Base-by-base conservation (phyloP, 2,113 vertebrate species). In the Agelaius phoeniceus region DNA sequence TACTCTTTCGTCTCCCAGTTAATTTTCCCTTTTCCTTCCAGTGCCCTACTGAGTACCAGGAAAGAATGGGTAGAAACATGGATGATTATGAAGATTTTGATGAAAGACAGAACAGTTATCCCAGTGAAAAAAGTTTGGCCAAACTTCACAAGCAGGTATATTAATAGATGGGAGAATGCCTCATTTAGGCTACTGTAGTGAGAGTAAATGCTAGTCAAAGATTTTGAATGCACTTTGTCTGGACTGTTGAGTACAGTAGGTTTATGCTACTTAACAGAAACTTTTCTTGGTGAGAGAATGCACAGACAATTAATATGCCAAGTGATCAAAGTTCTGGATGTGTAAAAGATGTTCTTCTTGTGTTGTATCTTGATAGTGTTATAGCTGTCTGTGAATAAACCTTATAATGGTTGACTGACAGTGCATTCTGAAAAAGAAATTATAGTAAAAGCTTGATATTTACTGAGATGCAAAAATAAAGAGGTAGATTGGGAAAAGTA, bases 61-160 rank as follows among this genome's bases (percentile, higher is more conserved):
- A 99, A 95, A 98, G 98, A 97, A 98, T 99, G 98, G 98, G 97
- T 54, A 98, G 98, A 72, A 98, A 98, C 78, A 98, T 98, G 98
- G 98, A 99, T 67, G 98, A 98, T 84, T 99, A 99, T 90, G 99
- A 99, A 98, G 99, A 99, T 97, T 99, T 99, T 98, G 99, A 99
- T 83, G 99, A 99, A 97, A 99, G 99, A 85, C 98, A 97, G 58
- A 98, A 97, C 77, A 96, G 87, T 49, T 97, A 98, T 48, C 99
- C 98, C 61, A 99, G 98, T 95, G 98, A 99, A 97, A 98, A 97
- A 92, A 97, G 90, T 86, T 93, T 99, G 35, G 97, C 98, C 51
- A 99, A 99, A 71, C 98, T 99, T 88, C 99, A 99, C 77, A 99
- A 99, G 95, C 99, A 99, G 98, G 99, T 99, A 98, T 90, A 18